phyloP scores from a whole-genome alignment of 2,113 vertebrate genomes.

The Odontophorus gujanensis region DNA sequence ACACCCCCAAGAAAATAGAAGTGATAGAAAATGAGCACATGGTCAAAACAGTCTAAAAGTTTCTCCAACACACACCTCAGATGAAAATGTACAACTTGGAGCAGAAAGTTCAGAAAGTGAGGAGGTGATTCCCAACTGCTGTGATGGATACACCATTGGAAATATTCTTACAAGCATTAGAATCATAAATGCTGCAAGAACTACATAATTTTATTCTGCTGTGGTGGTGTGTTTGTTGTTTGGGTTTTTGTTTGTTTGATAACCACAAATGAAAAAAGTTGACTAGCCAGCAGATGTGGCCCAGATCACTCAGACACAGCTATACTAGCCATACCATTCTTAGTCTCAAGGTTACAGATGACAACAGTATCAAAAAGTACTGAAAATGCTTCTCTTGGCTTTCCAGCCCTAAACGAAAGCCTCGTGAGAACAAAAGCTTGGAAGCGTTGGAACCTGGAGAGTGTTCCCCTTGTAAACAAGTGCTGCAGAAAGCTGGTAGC shows the following conservation, averaged over 20 bases:
- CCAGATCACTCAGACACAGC: not conserved
- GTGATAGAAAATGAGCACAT: not conserved
- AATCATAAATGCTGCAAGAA: slow-evolving; percentile 31
- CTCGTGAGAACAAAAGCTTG: not conserved
- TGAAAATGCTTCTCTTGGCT: not conserved
- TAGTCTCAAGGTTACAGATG: not conserved
- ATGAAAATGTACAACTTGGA: not conserved
- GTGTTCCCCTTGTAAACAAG: fast-evolving
- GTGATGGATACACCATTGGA: not conserved
- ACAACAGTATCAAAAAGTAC: not conserved
- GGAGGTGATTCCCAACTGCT: not conserved
- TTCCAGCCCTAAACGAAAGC: not conserved
- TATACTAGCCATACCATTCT: not conserved
- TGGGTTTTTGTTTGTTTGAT: no score
- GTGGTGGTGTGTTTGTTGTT: not conserved
- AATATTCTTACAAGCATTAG: slow-evolving; percentile 56
- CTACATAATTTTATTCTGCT: not conserved
- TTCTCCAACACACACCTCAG: not conserved
- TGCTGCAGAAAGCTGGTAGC: fast-evolving
- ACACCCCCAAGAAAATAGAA: not conserved
- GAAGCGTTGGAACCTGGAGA: not conserved
- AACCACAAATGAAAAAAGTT: not conserved
- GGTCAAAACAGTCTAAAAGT: not conserved
- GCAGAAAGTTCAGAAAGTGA: not conserved
- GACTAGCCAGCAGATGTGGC: not conserved